Percentiles rank a stretch among this genome's conserved stretches.
Evolutionary conservation across 2,797 vertebrate species (phyloP).

Genomic region (Megaceryle alcyon): DNA sequence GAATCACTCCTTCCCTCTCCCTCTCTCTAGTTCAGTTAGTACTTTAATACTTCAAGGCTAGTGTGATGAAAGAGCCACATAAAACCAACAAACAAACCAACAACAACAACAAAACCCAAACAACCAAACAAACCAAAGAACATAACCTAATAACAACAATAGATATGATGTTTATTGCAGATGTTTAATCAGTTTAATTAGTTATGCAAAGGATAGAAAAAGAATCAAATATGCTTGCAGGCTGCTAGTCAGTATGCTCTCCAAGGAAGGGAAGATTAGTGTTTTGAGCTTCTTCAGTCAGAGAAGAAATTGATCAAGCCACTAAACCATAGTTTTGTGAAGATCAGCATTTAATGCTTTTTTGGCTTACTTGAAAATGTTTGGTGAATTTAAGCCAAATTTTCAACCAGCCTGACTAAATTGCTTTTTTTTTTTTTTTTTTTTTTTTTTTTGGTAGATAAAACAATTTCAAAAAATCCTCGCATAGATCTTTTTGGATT

Average conservation of each 20-base stretch:
- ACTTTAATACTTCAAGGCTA: neutral
- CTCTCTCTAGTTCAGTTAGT: neutral
- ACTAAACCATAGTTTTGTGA: neutral
- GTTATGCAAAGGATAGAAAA: neutral
- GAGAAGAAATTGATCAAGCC: neutral
- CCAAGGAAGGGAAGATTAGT: neutral
- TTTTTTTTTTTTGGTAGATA: neutral
- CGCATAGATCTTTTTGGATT: neutral
- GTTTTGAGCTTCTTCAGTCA: neutral
- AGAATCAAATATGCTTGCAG: neutral
- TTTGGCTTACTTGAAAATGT: neutral
- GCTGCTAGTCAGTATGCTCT: neutral
- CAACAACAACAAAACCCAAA: neutral
- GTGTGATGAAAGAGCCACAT: neutral
- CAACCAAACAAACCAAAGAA: neutral
- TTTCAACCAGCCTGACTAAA: neutral
- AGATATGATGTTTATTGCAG: neutral
- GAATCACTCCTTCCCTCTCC: neutral
- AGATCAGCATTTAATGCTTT: neutral
- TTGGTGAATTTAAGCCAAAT: neutral
- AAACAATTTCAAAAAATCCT: neutral
- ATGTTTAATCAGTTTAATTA: neutral
- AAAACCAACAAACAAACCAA: neutral
- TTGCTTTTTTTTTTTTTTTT: neutral
- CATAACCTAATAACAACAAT: neutral